Evolutionary conservation across 1,140 invertebrate species (phyloP), one percentile per base, ranked within the genome.

Genomic region (Drosophila miranda): DNA sequence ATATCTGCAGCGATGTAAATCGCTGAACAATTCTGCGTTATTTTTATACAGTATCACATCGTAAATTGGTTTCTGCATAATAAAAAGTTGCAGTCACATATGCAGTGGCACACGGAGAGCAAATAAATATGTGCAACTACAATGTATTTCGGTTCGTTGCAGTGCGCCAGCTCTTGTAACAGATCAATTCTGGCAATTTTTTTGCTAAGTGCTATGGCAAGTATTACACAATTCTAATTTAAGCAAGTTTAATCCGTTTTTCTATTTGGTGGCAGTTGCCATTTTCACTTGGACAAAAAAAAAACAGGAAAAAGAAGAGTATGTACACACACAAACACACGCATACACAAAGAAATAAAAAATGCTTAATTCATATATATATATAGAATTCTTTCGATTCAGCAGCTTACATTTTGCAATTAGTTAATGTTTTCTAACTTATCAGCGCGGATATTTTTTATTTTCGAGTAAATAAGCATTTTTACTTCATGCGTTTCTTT

Each of bases 341-440:
- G 34, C 14, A 50, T 43, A 51, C 61, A 46, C 64, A 64, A 51
- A 66, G 52, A 67, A 58, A 62, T 30, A 66, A 41, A 68, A 69
- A 70, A 70, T 62, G 60, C 75, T 71, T 71, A 73, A 79, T 34
- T 64, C 58, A 50, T 58, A 26, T 34, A 16, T 34, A 75, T 64
- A 64, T 64, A 56, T 60, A 38, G 46, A 61, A 53, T 74, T 61
- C 59, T 26, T 23, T 58, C 26, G 30, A 75, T 63, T 56, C 56
- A 56, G 61, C 48, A 45, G 69, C 79, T 83, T 84, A 83, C 79
- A 62, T 72, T 84, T 78, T 43, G 66, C 57, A 82, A 68, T 77
- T 68, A 56, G 72, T 82, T 48, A 82, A 59, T 77, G 75, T 51
- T 81, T 46, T 67, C 62, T 69, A 82, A 63, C 73, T 79, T 82